These are phyloP conservation scores for Nematopogon swammerdamellus DNA, from an alignment of 2,888 invertebrate species.

Conservation along the genomic window DNA sequence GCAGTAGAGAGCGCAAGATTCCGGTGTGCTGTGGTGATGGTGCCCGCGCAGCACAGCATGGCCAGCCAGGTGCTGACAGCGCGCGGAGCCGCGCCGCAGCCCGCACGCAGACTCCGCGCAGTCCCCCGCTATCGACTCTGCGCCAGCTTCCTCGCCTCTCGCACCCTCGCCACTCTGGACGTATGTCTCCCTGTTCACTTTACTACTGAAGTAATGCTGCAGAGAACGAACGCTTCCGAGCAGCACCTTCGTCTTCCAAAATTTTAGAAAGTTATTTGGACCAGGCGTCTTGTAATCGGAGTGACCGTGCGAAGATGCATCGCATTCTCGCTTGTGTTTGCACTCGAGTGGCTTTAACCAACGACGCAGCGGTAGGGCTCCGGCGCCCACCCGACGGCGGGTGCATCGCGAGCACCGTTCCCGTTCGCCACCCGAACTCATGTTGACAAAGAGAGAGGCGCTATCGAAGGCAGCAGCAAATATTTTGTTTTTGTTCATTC, in stretches of 20 bases:
- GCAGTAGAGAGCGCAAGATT: conserved; percentile 48
- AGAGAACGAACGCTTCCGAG: conserved; percentile 42
- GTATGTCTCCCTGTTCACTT: conserved; percentile 19
- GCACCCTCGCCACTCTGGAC: not conserved
- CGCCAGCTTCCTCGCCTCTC: not conserved
- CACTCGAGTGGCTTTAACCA: conserved; percentile 51
- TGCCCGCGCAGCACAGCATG: conserved; percentile 44
- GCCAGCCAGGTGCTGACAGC: conserved; percentile 43
- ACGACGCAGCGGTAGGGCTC: conserved; percentile 25
- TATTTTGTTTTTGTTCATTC: no score
- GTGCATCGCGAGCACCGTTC: conserved; percentile 46
- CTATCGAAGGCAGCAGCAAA: no score
- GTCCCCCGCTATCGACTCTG: not conserved
- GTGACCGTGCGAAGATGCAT: not conserved
- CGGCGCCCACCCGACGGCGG: conserved; percentile 19
- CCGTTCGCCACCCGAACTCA: not conserved
- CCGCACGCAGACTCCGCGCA: not conserved
- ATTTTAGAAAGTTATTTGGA: conserved; percentile 41
- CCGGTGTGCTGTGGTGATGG: conserved; percentile 40
- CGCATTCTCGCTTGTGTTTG: conserved; percentile 31
- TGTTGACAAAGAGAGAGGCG: no score
- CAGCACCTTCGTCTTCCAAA: conserved; percentile 48
- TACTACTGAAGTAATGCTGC: conserved; percentile 42
- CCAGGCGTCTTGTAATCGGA: not conserved
- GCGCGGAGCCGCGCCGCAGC: conserved; percentile 12